These are phyloP conservation scores for Zelostemma sp. DNA, from an alignment of 1,140 invertebrate species.

Conservation along the genomic window DNA sequence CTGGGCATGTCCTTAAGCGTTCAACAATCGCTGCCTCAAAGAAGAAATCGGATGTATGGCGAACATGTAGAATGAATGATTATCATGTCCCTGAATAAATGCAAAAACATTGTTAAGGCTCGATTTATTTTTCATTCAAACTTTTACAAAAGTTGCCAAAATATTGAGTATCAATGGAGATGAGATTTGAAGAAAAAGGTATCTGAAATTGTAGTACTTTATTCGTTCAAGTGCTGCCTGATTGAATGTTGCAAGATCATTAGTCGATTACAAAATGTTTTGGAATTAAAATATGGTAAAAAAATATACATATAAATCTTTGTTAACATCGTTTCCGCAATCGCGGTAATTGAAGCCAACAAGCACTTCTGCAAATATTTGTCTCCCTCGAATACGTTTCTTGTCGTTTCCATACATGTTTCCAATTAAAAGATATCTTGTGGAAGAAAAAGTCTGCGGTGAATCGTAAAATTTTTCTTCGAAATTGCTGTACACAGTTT, in stretches of 20 bases:
- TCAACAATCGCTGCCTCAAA: background rate
- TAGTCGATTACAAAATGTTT: constrained; percentile 1
- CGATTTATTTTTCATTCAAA: background rate
- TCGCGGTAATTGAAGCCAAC: too few species aligned
- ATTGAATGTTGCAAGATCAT: background rate
- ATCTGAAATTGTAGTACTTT: background rate
- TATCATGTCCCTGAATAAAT: background rate
- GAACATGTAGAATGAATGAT: background rate
- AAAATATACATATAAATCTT: constrained; percentile 9
- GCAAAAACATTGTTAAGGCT: background rate
- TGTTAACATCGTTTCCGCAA: background rate
- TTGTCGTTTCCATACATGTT: background rate
- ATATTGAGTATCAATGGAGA: background rate
- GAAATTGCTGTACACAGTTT: background rate
- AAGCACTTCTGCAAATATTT: background rate
- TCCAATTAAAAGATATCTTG: background rate
- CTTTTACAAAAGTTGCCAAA: background rate
- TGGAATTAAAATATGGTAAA: constrained; percentile 3
- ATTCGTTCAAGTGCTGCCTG: background rate
- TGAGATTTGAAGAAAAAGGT: background rate
- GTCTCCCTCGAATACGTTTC: background rate
- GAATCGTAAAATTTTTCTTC: too few species aligned
- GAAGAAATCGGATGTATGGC: background rate
- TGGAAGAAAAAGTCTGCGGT: background rate
- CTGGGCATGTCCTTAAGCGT: background rate